Base-by-base conservation (phyloP, 2,113 vertebrate genomes). In the Lamprotornis superbus region DNA sequence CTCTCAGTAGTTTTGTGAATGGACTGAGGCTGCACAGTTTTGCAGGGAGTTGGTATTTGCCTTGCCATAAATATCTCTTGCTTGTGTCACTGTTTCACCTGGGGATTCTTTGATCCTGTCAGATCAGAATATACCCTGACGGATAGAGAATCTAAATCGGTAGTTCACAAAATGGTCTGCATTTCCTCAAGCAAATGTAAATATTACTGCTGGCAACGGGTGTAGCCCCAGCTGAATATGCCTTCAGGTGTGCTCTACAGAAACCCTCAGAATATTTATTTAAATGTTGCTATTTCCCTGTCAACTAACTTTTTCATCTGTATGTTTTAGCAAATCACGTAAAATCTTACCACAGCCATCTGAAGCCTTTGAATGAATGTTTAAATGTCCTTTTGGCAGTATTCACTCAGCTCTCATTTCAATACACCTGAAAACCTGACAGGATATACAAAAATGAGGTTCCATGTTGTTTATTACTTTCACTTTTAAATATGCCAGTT, bases 391-490 rank as follows among this genome's bases (percentile, higher is more conserved):
- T 94, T 85, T 50, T 44, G 79, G 52, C 52, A 52, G 40, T 80
- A 42, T 79, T 89, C 67, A 73, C 56, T 74, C 25, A 30, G 52
- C 55, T 94, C 35, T 75, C 31, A 47, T 93, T 91, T 86, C 84
- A 64, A 10, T 87, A 56, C 59, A 89, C 61, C 81, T 85, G 89
- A 95, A 90, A 94, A 90, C 64, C 73, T 87, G 64, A 81, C 65
- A 89, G 94, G 91, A 88, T 79, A 70, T 83, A 93, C 40, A 93
- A 75, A 95, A 94, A 95, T 37, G 60, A 93, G 91, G 73, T 83
- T 95, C 68, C 68, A 83, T 49, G 75, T 95, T 96, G 97, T 95
- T 96, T 96, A 97, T 97, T 83, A 56, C 65, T 74, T 92, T 94
- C 0, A 0, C 69, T 95, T 90, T 77, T 65, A 89, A 93, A 87